Base-by-base conservation (phyloP, 30 jellyfish, hydroid and myxozoan species). In the Mastigias papua region DNA sequence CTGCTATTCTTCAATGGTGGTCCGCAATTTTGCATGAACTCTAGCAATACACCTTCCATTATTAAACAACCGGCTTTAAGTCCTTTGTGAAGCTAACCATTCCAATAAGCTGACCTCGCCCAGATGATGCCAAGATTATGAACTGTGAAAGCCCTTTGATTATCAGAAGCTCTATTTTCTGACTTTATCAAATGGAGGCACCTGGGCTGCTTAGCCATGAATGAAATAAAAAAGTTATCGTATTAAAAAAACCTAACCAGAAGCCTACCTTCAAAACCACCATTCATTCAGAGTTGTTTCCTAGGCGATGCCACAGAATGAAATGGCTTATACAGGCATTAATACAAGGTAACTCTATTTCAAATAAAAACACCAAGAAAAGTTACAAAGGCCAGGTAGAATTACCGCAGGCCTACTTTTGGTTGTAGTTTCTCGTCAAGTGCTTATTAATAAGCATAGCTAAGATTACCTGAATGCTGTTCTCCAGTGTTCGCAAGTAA, bases 381-480 rank as follows among this genome's bases (percentile, higher is more conserved):
- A n/a, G n/a, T n/a, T n/a, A n/a, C n/a, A n/a, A n/a, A n/a, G n/a
- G n/a, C n/a, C n/a, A n/a, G n/a, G n/a, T n/a, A n/a, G n/a, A n/a
- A n/a, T n/a, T n/a, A n/a, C n/a, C n/a, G n/a, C n/a, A n/a, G n/a
- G n/a, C n/a, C n/a, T n/a, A n/a, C n/a, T n/a, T n/a, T n/a, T n/a
- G n/a, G n/a, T n/a, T n/a, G n/a, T n/a, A n/a, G n/a, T n/a, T n/a
- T n/a, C n/a, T n/a, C n/a, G n/a, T n/a, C n/a, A n/a, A n/a, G n/a
- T n/a, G n/a, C n/a, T n/a, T n/a, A n/a, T n/a, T n/a, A n/a, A n/a
- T n/a, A n/a, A n/a, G n/a, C n/a, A n/a, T n/a, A n/a, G n/a, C n/a
- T n/a, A n/a, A n/a, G n/a, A 33, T 10, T 46, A 87, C 96, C 80
- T 87, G 96, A 30, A 87, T 78, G 86, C 90, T 16, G 74, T 87